A percentile compares a stretch with the other conserved stretches of the same genome.
Evolutionary conservation across 2,888 invertebrate species (phyloP).

Genomic region (Lithophane ornitopus): DNA sequence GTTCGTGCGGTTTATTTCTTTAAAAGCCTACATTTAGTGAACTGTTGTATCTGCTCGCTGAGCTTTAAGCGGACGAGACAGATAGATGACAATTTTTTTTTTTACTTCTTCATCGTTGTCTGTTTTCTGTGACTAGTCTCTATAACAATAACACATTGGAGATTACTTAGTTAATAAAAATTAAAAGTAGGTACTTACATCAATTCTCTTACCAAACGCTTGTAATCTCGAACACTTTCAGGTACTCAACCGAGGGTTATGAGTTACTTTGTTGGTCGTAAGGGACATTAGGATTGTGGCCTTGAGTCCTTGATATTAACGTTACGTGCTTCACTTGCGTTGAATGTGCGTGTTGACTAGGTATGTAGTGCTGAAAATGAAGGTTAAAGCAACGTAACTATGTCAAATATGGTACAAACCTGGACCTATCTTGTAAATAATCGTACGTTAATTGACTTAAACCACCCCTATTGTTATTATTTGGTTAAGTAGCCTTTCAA

Average conservation of each 20-base stretch:
- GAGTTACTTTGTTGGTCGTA: conserved; percentile 6
- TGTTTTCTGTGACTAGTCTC: background rate
- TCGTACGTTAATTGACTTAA: background rate
- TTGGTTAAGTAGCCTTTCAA: background rate
- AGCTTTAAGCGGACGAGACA: background rate
- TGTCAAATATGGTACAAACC: conserved; percentile 11
- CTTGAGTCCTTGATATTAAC: conserved; percentile 6
- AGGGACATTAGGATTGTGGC: conserved; percentile 10
- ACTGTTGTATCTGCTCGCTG: background rate
- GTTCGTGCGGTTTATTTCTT: conserved; percentile 27
- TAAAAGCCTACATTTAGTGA: conserved; percentile 26
- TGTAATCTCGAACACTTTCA: conserved; percentile 17
- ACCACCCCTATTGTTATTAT: background rate
- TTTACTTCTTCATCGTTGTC: too few relatives aligned
- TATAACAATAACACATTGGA: background rate
- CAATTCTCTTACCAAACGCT: background rate
- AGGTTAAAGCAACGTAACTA: conserved; percentile 6
- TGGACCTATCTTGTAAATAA: background rate
- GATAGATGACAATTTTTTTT: too few relatives aligned
- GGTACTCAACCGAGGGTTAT: background rate
- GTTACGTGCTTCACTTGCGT: conserved; percentile 12
- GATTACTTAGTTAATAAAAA: background rate
- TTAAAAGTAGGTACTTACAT: background rate
- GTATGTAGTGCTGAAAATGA: background rate
- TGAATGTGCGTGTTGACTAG: conserved; percentile 14